Evolutionary conservation across 2,888 invertebrate genomes (phyloP).

Genomic region (Helleia helle): DNA sequence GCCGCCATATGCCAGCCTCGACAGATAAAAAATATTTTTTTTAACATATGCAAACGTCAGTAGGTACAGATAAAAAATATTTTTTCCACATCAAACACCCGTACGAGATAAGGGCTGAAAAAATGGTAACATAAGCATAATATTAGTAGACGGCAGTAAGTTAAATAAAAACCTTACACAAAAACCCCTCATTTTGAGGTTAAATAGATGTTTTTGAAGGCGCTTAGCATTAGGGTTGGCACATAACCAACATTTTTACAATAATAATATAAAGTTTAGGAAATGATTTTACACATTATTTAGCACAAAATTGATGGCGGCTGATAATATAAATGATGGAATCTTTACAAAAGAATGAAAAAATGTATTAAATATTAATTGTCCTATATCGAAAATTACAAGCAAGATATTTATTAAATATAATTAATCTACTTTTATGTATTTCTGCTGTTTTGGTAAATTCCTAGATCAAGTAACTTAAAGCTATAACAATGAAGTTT

Average conservation of each 20-base stretch:
- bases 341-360: no score
- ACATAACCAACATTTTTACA: neutral
- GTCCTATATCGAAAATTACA: no score
- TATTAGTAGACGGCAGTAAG: slow-evolving; percentile 53
- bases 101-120: slow-evolving; percentile 52
- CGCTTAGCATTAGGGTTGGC: slow-evolving; percentile 33
- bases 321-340: no score
- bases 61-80: slow-evolving; percentile 20
- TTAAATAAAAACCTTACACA: slow-evolving; percentile 51
- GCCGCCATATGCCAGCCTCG: slow-evolving; percentile 47
- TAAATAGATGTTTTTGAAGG: slow-evolving; percentile 50
- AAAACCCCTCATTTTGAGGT: slow-evolving; percentile 59
- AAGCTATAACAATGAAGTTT: no score
- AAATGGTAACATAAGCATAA: slow-evolving; percentile 70
- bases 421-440: no score
- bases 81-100: slow-evolving; percentile 54
- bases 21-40: slow-evolving; percentile 47
- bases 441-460: no score
- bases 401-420: no score
- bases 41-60: slow-evolving; percentile 23
- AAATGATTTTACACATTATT: slow-evolving; percentile 6
- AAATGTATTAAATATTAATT: no score
- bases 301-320: no score
- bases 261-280: slow-evolving; percentile 3
- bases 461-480: no score